A percentile compares a stretch with the other conserved stretches of the same genome.
phyloP scores from a whole-genome alignment of 2,113 vertebrate species.

The Ibidorhyncha struthersii region DNA sequence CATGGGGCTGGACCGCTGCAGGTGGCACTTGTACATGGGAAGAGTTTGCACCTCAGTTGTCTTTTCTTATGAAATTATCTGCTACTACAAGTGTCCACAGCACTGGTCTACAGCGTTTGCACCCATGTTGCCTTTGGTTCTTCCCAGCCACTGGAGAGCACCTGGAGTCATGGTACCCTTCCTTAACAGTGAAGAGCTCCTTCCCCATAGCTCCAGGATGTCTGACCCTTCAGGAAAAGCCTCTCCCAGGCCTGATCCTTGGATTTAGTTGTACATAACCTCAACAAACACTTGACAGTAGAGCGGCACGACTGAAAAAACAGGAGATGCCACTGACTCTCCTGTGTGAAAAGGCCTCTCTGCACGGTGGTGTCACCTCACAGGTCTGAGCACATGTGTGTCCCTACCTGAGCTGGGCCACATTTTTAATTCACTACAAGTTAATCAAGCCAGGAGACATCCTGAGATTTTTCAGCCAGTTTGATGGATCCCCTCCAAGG shows the following conservation, averaged over 20 bases:
- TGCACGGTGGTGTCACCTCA: rapidly evolving
- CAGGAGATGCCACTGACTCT: background rate
- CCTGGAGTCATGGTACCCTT: background rate
- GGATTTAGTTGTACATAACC: background rate
- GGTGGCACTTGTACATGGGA: background rate
- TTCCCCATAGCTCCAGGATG: background rate
- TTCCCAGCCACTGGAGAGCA: background rate
- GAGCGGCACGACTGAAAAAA: background rate
- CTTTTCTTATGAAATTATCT: background rate
- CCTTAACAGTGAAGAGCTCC: background rate
- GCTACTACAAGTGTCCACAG: background rate
- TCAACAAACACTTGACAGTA: background rate
- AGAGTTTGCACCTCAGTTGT: background rate
- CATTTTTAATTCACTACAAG: background rate
- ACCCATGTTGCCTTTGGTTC: background rate
- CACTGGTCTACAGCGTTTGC: background rate
- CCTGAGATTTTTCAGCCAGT: background rate
- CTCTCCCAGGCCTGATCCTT: background rate
- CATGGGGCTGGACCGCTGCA: background rate
- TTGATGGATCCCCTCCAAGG: background rate
- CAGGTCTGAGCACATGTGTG: background rate
- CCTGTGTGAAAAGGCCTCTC: background rate
- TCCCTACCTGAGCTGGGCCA: background rate
- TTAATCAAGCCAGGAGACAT: background rate
- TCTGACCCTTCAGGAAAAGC: background rate